These are phyloP conservation scores for Cherax quadricarinatus DNA, from an alignment of 1,140 invertebrate species.

Conservation along the genomic window DNA sequence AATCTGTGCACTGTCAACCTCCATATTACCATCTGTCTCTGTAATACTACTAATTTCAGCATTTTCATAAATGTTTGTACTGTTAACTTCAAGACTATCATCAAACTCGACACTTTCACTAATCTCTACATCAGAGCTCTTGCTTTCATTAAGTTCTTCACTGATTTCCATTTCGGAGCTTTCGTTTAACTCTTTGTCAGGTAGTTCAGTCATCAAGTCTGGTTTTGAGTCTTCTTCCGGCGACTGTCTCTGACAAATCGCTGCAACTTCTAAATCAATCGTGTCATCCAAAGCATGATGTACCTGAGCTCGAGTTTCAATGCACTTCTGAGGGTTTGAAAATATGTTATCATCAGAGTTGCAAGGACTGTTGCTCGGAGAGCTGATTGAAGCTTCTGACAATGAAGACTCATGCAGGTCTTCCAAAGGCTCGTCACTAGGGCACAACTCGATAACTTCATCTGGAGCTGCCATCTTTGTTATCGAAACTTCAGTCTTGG, in stretches of 20 bases:
- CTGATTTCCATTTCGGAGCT: not conserved
- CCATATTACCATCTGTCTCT: not conserved
- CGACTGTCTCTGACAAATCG: too few relatives aligned
- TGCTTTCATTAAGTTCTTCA: too few relatives aligned
- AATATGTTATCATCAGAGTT: not conserved
- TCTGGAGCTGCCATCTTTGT: not conserved
- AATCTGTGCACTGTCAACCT: not conserved
- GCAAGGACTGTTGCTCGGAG: not conserved
- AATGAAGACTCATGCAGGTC: not conserved
- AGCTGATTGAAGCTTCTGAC: not conserved
- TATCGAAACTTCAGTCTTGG: not conserved
- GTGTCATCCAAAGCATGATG: slow-evolving; percentile 31
- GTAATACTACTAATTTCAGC: not conserved
- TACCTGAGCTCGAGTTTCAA: slow-evolving; percentile 46
- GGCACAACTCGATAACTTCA: not conserved
- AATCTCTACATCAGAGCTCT: not conserved
- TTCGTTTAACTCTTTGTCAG: not conserved
- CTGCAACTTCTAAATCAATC: not conserved
- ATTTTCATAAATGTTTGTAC: too few relatives aligned
- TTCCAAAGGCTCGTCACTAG: not conserved
- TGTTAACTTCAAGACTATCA: not conserved
- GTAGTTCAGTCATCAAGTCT: not conserved
- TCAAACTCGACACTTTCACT: not conserved
- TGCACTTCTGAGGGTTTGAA: not conserved
- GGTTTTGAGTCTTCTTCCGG: not conserved